A percentile compares a stretch with the other conserved stretches of the same genome.
Conservation (phyloP, 2,113 vertebrate species). For the Tyrannus savana region DNA sequence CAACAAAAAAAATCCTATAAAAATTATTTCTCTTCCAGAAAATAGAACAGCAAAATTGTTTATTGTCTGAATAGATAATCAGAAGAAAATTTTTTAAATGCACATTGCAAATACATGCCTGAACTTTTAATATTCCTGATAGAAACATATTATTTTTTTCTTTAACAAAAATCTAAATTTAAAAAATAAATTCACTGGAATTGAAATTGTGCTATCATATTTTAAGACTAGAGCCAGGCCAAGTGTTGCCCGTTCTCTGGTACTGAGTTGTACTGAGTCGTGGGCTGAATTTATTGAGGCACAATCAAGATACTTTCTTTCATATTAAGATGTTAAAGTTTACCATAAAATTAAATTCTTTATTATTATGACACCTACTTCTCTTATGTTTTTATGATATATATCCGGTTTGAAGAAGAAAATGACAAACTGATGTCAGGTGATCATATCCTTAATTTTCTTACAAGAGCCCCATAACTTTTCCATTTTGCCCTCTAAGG, state of each 20-base stretch:
- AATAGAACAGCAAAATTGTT: background rate
- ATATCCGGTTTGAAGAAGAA: background rate
- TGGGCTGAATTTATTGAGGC: background rate
- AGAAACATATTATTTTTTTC: background rate
- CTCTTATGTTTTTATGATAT: background rate
- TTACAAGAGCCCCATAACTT: background rate
- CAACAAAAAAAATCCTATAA: background rate
- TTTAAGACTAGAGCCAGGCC: background rate
- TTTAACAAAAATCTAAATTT: background rate
- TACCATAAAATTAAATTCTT: background rate
- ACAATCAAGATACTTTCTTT: background rate
- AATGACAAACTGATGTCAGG: background rate
- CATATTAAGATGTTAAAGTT: background rate
- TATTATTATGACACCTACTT: background rate
- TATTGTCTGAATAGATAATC: background rate
- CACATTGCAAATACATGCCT: background rate
- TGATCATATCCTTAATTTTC: background rate
- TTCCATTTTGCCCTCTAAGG: background rate
- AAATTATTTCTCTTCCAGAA: background rate
- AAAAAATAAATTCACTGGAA: background rate
- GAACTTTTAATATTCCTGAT: background rate
- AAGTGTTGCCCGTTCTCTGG: background rate
- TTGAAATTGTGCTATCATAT: background rate
- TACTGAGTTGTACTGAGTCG: background rate
- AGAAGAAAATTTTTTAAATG: background rate